phyloP scores from a whole-genome alignment of 2,797 vertebrate species.

The Heterohyrax brucei region DNA sequence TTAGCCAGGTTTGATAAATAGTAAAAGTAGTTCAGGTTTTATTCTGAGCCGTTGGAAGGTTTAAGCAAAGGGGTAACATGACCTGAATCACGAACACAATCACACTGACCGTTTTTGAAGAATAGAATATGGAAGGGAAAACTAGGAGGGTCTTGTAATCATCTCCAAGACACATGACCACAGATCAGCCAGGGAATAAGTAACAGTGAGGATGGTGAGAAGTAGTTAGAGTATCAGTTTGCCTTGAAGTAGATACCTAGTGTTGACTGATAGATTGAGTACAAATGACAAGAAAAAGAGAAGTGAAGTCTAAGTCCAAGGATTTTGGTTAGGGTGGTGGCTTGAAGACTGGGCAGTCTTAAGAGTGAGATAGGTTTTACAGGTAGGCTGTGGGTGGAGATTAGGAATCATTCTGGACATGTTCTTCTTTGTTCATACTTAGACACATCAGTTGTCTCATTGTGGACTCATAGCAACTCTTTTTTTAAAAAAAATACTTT shows the following conservation, averaged over 20 bases:
- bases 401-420: neutral
- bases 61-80: conserved; percentile 1
- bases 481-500: too few species aligned
- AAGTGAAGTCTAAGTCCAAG: neutral
- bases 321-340: neutral
- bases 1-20: neutral
- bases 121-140: neutral
- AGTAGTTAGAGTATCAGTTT: neutral
- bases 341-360: neutral
- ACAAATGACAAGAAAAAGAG: neutral
- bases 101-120: neutral
- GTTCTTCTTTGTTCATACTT: too few species aligned
- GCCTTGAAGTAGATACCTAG: neutral
- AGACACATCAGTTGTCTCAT: too few species aligned
- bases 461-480: too few species aligned
- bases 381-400: neutral
- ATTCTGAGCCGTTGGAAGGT: neutral
- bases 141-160: neutral
- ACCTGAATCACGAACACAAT: neutral
- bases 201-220: neutral
- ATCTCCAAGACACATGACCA: neutral
- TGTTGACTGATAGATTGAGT: neutral
- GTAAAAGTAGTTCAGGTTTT: conserved; percentile 1
- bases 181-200: neutral
- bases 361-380: neutral